Evolutionary conservation across 2,888 invertebrate species (phyloP).

Genomic region (Andrena hattorfiana): DNA sequence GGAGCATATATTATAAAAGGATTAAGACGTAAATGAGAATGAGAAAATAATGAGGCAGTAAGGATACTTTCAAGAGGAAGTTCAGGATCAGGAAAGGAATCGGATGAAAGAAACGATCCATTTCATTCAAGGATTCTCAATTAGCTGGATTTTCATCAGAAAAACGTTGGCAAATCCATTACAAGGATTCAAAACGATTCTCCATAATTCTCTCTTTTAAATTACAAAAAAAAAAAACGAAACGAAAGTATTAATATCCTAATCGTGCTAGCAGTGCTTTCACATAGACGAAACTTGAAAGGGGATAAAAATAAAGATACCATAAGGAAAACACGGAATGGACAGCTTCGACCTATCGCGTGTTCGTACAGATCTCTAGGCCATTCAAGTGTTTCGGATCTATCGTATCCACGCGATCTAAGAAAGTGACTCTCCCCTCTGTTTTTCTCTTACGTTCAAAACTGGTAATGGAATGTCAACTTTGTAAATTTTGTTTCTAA

Average conservation of each 20-base stretch:
- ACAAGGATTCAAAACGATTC: constrained; percentile 66
- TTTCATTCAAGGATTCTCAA: constrained; percentile 74
- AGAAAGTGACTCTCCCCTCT: constrained; percentile 33
- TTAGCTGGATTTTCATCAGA: constrained; percentile 76
- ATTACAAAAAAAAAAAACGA: constrained; percentile 31
- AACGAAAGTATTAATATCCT: constrained; percentile 15
- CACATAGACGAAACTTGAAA: constrained; percentile 43
- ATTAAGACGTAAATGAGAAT: constrained; percentile 72
- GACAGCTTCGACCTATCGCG: constrained; percentile 45
- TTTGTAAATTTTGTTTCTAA: constrained; percentile 51
- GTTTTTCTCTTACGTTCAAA: constrained; percentile 56
- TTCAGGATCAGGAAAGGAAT: constrained; percentile 77
- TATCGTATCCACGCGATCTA: constrained; percentile 43
- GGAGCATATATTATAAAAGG: constrained; percentile 80
- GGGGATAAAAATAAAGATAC: constrained; percentile 27
- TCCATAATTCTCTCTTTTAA: constrained; percentile 61
- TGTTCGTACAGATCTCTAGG: constrained; percentile 45
- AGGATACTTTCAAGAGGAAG: constrained; percentile 77
- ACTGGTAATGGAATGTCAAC: constrained; percentile 72
- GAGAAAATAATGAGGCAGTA: constrained; percentile 70
- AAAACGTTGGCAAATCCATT: constrained; percentile 77
- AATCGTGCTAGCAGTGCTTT: constrained; percentile 63
- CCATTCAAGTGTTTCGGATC: constrained; percentile 54
- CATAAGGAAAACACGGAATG: constrained; percentile 30
- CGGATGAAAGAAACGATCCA: constrained; percentile 69